Conservation (phyloP, 2,113 vertebrate genomes). For the Ia io region DNA sequence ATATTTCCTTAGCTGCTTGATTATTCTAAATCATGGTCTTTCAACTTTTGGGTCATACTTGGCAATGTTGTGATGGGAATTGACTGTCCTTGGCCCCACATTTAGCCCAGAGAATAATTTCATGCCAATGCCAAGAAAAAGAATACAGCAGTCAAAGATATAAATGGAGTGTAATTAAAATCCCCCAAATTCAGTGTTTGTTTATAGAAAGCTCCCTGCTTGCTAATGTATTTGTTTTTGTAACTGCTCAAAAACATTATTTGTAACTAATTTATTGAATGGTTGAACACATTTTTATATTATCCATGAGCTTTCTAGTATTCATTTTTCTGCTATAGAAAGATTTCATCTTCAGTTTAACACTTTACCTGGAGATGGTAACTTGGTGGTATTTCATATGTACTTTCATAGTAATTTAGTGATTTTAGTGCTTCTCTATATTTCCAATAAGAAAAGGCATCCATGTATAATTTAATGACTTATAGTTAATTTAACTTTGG, state of each 20-base stretch:
- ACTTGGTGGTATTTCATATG: slow-evolving; percentile 31
- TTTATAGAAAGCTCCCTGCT: background rate
- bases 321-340: background rate
- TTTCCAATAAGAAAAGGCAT: background rate
- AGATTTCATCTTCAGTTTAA: background rate
- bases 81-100: background rate
- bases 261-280: slow-evolving; percentile 29
- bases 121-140: background rate
- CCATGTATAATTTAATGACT: background rate
- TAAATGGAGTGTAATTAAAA: slow-evolving; percentile 32
- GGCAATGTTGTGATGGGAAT: background rate
- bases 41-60: background rate
- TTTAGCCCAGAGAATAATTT: slow-evolving; percentile 14
- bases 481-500: background rate
- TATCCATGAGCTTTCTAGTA: slow-evolving; percentile 32
- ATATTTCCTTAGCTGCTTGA: background rate
- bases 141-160: background rate
- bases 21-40: slow-evolving; percentile 6
- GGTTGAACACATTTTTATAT: slow-evolving; percentile 10
- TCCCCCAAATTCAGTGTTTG: background rate
- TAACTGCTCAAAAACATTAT: background rate
- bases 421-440: background rate
- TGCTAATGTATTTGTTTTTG: slow-evolving; percentile 7
- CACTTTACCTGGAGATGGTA: background rate
- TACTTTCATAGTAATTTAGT: background rate